Percentiles rank a stretch among this genome's conserved stretches.
These are phyloP conservation scores for Himantopus leucocephalus DNA, from an alignment of 2,113 vertebrate genomes.

Conservation along the genomic window DNA sequence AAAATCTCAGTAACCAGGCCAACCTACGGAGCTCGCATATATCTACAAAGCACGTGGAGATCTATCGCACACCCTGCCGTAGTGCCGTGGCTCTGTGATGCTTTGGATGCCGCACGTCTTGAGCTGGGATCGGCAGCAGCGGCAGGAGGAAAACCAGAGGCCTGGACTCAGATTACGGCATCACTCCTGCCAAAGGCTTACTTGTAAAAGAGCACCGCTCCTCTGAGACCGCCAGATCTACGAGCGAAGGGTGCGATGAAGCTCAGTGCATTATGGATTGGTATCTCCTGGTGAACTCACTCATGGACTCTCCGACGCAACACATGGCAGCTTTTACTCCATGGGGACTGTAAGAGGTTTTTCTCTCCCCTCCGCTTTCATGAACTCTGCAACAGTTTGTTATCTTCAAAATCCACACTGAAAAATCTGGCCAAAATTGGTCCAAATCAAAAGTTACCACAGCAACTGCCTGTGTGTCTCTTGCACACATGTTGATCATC, in stretches of 20 bases:
- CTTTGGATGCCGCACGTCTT: fast-evolving
- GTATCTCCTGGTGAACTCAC: neutral
- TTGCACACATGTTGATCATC: neutral
- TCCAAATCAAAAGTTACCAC: neutral
- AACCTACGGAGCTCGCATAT: neutral
- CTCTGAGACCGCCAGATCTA: neutral
- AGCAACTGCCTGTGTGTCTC: neutral
- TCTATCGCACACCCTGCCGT: neutral
- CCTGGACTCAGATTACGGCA: fast-evolving
- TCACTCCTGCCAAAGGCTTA: neutral
- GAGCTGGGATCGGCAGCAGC: neutral
- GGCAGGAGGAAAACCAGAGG: neutral
- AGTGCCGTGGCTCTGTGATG: neutral
- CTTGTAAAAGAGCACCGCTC: neutral
- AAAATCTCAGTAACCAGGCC: neutral
- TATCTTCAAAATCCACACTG: neutral
- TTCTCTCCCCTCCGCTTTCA: neutral
- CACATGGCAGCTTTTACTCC: neutral
- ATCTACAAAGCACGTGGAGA: neutral
- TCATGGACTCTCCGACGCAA: neutral
- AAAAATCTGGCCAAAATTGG: neutral
- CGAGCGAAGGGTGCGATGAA: neutral
- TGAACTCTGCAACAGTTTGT: neutral
- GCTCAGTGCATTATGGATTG: neutral
- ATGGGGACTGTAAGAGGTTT: fast-evolving